Evolutionary conservation across 1,140 invertebrate genomes (phyloP).

Genomic region (Tigriopus japonicus): DNA sequence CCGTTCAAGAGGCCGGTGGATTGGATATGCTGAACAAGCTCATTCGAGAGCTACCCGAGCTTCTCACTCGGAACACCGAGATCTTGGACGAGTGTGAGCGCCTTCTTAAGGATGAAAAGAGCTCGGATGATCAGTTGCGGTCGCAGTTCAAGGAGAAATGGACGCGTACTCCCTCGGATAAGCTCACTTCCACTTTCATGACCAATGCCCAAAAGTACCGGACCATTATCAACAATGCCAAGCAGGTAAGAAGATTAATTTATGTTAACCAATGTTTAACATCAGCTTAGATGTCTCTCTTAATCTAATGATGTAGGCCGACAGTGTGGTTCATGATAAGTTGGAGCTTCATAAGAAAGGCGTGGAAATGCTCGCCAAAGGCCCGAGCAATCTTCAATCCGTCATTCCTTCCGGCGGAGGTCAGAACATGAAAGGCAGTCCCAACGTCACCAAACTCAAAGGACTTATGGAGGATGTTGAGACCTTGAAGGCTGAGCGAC

Average conservation of each 20-base stretch:
- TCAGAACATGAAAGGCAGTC: neutral
- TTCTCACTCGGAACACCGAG: constrained; percentile 78
- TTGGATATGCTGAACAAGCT: constrained; percentile 34
- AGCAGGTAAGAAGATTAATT: neutral
- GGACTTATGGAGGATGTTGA: constrained; percentile 70
- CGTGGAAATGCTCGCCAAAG: constrained; percentile 58
- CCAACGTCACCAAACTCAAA: constrained; percentile 34
- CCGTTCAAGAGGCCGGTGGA: constrained; percentile 45
- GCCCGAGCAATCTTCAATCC: constrained; percentile 38
- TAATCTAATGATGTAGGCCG: constrained; percentile 12
- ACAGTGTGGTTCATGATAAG: constrained; percentile 56
- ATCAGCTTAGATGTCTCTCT: neutral
- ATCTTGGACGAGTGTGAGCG: constrained; percentile 81
- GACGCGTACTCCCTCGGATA: constrained; percentile 66
- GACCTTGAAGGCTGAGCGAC: constrained; percentile 65
- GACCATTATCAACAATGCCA: constrained; percentile 21
- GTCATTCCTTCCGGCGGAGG: constrained; percentile 25
- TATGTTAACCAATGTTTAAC: neutral
- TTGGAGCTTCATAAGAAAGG: constrained; percentile 55
- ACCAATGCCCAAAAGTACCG: constrained; percentile 75
- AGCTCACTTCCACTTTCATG: constrained; percentile 69
- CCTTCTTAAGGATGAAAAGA: constrained; percentile 73
- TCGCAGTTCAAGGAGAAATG: constrained; percentile 67
- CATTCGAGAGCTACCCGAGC: constrained; percentile 65
- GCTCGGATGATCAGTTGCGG: constrained; percentile 67